Conservation (phyloP, 2,797 vertebrate species). For the Thunnus albacares region DNA sequence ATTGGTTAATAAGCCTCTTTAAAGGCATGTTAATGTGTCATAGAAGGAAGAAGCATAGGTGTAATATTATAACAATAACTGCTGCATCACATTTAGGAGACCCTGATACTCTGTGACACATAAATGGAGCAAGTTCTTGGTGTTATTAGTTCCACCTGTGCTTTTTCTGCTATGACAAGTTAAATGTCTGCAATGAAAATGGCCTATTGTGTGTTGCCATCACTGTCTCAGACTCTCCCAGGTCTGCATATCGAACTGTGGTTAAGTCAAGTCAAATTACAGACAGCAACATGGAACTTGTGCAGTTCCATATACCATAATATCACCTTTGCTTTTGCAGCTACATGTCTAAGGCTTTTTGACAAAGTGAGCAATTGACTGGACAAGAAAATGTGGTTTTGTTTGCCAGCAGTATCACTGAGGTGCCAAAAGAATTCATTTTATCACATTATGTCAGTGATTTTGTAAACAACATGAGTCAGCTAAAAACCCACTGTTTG, state of each 20-base stretch:
- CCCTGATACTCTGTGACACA: no score
- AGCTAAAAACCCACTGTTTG: background rate
- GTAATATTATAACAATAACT: no score
- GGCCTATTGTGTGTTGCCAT: background rate
- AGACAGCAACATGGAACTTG: background rate
- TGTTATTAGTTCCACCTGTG: constrained; percentile 22
- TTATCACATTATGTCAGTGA: background rate
- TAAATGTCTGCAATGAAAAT: constrained; percentile 5
- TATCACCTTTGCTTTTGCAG: background rate
- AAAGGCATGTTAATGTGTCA: no score
- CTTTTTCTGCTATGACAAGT: background rate
- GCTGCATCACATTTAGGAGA: background rate
- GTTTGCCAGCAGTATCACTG: background rate
- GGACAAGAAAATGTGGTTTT: background rate
- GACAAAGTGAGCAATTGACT: constrained; percentile 3
- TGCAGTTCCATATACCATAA: background rate
- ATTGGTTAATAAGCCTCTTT: no score
- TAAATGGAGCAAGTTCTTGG: constrained; percentile 22
- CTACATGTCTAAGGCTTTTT: background rate
- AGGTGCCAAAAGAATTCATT: background rate
- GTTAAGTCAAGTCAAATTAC: background rate
- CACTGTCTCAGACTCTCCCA: background rate
- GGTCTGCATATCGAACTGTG: constrained; percentile 16
- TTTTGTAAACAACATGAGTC: background rate
- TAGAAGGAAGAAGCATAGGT: no score